Evolutionary conservation across 2,888 invertebrate species (phyloP), one percentile per base, ranked within the genome.

Genomic region (Nomada fabriciana): DNA sequence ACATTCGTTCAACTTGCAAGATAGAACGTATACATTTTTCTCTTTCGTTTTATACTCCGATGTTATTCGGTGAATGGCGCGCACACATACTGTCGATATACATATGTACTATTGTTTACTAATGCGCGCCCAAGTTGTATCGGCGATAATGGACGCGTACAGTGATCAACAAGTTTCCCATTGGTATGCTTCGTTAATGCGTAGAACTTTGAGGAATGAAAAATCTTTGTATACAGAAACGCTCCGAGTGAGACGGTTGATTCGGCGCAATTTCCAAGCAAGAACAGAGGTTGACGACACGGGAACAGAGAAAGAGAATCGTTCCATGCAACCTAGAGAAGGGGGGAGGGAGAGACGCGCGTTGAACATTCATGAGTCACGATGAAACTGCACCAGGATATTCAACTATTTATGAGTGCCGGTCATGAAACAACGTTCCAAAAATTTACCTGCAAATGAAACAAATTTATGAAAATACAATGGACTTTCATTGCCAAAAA

Each of bases 211-310:
- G 23, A 69, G 25, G 71, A 70, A 67, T 61, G 71, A 81, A 86
- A 85, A 82, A 81, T 80, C 79, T 71, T 47, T n/a, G 36, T 64
- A 59, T 57, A 68, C 74, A 79, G 80, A 75, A 86, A 85, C 81
- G 80, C 84, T 82, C 77, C 87, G 90, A 87, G 87, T 88, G 90
- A 87, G 87, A 91, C 90, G 89, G 89, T 87, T 88, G 90, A 91
- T 92, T 92, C 91, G 92, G 92, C 91, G 92, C 89, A 91, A 92
- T 92, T 91, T 89, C 89, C 90, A 86, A 89, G 80, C 88, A 89
- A 89, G 91, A 83, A 82, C 86, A 52, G 83, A 87, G 90, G 92
- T 92, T 92, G 91, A 89, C 90, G 92, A 90, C 92, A 90, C 91
- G 81, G 85, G 74, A 78, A 76, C 76, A 87, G 84, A 84, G 89